Base-by-base conservation (phyloP, 1,140 invertebrate genomes). In the Phymastichus coffea region DNA sequence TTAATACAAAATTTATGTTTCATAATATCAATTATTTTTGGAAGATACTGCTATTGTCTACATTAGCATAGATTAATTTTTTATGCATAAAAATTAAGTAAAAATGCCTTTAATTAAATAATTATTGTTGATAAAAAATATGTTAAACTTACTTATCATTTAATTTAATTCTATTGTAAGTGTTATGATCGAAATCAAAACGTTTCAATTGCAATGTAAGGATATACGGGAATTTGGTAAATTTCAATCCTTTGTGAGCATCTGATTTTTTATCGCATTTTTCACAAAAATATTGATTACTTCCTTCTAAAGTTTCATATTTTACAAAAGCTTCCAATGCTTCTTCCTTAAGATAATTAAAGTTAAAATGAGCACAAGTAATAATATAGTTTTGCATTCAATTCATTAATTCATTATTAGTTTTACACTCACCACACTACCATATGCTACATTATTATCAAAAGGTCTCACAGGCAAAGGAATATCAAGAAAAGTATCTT, bases 241-340 rank as follows among this genome's bases (percentile, higher is more conserved):
- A 95, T 71, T 93, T 93, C 15, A 95, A 81, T 30, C 94, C 93
- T 81, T 97, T 96, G 70, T 95, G 91, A 26, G 94, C 94, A 77
- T 96, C 88, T 75, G 92, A 94, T 70, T 93, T 93, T 70, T 91
- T 90, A 67, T 90, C 85, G 79, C 94, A 97, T 61, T 87, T 88
- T 65, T 93, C 92, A 81, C 94, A 97, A 72, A 86, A 85, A 81
- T 96, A 96, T 74, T 95, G 91, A 81, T 97, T 95, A 57, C 88
- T 88, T 25, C 89, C 93, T 65, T 92, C 87, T 12, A 97, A 79
- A 9, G 86, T 88, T 81, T 97, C 94, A 2, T 92, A 91, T 66
- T 91, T 86, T 3, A 94, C 89, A 79, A 95, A 97, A 0, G 90
- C 92, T 63, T 83, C 80, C 51, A 97, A 74, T 12, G 94, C 92